Base-by-base conservation (phyloP, 2,113 vertebrate species). In the Phainopepla nitens region DNA sequence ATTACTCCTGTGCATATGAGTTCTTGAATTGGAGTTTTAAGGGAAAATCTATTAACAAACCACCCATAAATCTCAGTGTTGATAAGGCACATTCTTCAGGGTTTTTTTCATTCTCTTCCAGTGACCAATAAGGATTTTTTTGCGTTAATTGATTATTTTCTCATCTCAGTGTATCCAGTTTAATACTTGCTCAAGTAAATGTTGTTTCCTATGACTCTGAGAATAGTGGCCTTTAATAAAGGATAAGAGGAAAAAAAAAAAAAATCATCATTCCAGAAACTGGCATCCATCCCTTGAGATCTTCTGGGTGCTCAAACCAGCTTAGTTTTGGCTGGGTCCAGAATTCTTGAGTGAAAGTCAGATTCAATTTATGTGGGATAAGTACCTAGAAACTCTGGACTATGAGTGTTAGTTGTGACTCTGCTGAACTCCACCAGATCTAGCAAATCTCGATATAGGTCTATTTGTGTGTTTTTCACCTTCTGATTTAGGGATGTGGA, bases 381-480 rank as follows among this genome's bases (percentile, higher is more conserved):
- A 87, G 2, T 17, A n/a, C 11, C 20, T 66, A 60, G 31, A n/a
- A 86, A 2, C 2, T 70, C 27, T n/a, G 35, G 23, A 45, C 51
- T 19, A 3, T 0, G 2, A 36, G 12, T 19, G 15, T 9, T 65
- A 50, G 2, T 16, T 33, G 31, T 75, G 45, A 13, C 21, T 49
- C 80, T 41, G 54, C 25, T 70, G 17, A 10, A 17, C 13, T 47
- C n/a, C 31, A 27, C 6, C 41, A 71, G 36, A 65, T 82, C 71
- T 25, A 20, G 10, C 5, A 78, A 19, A 53, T 9, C 39, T 60
- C 53, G 4, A 39, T 19, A 0, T 8, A 13, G 25, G 8, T 42
- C 15, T 20, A 1, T 1, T 0, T 31, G 22, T 27, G 42, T 14
- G 10, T 42, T 91, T 33, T 15, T 35, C 44, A 44, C 50, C 7